phyloP scores from a whole-genome alignment of 30 jellyfish, hydroid and myxozoan genomes.

The Hydractinia symbiolongicarpus region DNA sequence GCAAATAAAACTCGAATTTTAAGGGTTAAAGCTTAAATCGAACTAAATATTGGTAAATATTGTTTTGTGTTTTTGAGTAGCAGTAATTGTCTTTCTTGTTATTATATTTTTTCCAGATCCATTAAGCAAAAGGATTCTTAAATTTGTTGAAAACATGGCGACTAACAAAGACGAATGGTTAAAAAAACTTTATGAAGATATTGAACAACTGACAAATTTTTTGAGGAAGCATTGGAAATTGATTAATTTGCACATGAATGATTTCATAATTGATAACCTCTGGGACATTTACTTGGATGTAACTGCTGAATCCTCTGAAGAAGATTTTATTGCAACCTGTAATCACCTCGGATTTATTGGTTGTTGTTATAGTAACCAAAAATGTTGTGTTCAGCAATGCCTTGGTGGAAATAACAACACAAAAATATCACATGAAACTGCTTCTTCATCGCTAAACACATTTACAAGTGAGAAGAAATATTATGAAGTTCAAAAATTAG shows the following conservation, averaged over 20 bases:
- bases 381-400: background rate
- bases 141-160: too few species aligned
- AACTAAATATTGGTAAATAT: too few species aligned
- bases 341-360: constrained; percentile 2
- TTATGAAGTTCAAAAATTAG: constrained; percentile 18
- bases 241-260: constrained; percentile 8
- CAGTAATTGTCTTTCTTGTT: too few species aligned
- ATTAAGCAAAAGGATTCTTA: too few species aligned
- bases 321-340: background rate
- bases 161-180: too few species aligned
- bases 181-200: background rate
- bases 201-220: background rate
- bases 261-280: background rate
- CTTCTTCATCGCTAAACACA: background rate
- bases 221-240: background rate
- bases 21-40: too few species aligned
- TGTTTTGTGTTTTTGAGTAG: too few species aligned
- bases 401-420: background rate
- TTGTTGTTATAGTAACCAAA: background rate
- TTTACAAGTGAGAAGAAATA: constrained; percentile 26
- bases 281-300: background rate
- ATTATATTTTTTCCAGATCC: too few species aligned
- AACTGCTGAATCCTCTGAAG: background rate
- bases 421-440: background rate
- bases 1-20: too few species aligned